phyloP scores from a whole-genome alignment of 2,797 vertebrate genomes.

The Tangara arthus region DNA sequence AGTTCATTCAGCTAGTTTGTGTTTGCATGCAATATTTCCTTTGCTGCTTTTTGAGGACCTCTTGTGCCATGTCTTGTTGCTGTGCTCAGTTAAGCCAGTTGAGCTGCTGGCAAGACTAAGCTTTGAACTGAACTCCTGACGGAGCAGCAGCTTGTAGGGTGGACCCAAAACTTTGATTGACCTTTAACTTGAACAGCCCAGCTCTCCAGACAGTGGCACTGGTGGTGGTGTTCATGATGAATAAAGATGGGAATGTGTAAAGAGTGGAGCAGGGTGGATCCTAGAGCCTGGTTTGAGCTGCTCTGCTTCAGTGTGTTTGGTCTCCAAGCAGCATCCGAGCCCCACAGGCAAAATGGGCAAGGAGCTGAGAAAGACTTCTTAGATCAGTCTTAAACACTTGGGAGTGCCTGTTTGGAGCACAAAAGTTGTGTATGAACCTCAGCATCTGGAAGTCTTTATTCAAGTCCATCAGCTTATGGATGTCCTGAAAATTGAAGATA shows the following conservation, averaged over 20 bases:
- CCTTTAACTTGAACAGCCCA: background rate
- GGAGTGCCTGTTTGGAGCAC: background rate
- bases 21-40: background rate
- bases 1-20: background rate
- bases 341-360: background rate
- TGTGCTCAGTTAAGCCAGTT: background rate
- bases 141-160: background rate
- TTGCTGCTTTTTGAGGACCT: background rate
- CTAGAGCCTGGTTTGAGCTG: background rate
- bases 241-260: background rate
- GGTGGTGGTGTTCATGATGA: background rate
- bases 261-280: background rate
- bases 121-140: background rate
- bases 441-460: background rate
- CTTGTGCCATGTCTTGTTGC: background rate
- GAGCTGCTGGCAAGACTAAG: background rate
- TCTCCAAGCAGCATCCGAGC: background rate
- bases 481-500: background rate
- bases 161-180: no score
- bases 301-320: accelerated
- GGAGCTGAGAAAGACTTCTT: background rate
- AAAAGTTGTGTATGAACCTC: background rate
- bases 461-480: background rate
- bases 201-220: background rate
- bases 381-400: background rate